Percentiles rank a stretch among this genome's conserved stretches.
Evolutionary conservation across 2,888 invertebrate genomes (phyloP).

Genomic region (Falcaria lacertinaria): DNA sequence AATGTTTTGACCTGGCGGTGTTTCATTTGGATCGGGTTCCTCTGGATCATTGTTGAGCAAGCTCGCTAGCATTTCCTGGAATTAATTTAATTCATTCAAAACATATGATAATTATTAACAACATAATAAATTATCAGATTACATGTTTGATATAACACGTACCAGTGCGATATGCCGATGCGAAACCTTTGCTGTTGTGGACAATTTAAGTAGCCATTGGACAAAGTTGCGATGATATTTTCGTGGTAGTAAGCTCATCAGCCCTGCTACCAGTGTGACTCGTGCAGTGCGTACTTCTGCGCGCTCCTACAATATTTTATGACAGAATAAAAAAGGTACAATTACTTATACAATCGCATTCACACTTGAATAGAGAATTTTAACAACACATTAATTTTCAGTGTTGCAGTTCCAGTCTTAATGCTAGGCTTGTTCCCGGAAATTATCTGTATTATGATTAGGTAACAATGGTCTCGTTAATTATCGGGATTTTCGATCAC

Average conservation of each 20-base stretch:
- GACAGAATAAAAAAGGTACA: background rate
- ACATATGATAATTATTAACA: background rate
- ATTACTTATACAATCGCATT: background rate
- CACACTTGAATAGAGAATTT: too few relatives aligned
- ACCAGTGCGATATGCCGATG: conserved; percentile 69
- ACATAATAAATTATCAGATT: background rate
- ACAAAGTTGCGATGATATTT: conserved; percentile 47
- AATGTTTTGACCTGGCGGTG: background rate
- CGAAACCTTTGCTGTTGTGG: conserved; percentile 46
- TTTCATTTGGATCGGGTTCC: conserved; percentile 2
- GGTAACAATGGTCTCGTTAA: too few relatives aligned
- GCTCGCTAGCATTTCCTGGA: conserved; percentile 54
- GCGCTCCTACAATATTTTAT: conserved; percentile 58
- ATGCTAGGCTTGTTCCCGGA: too few relatives aligned
- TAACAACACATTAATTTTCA: too few relatives aligned
- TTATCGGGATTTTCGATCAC: too few relatives aligned
- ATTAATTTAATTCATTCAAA: conserved; percentile 9
- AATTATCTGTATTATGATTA: too few relatives aligned
- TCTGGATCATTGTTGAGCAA: conserved; percentile 45
- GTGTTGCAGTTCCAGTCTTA: too few relatives aligned
- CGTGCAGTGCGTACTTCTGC: conserved; percentile 57
- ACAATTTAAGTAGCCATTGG: conserved; percentile 59
- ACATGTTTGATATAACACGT: conserved; percentile 15
- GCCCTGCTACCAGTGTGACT: conserved; percentile 53
- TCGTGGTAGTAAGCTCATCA: conserved; percentile 63